Evolutionary conservation across 2,888 invertebrate species (phyloP), one percentile per base, ranked within the genome.

Genomic region (Microchrysa polita): DNA sequence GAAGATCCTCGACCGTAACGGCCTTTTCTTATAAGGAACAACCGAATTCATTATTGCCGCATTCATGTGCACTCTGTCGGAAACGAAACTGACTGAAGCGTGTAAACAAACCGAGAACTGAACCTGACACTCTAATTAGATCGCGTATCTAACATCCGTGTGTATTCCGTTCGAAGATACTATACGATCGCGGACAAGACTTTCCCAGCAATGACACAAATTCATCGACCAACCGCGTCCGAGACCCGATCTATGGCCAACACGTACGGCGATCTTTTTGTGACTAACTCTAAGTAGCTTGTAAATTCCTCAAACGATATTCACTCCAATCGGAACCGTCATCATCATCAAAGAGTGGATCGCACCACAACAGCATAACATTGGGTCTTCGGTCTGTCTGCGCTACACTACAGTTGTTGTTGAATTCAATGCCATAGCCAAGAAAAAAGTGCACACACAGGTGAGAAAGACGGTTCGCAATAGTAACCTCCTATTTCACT

Each of bases 191-290:
- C 34, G 23, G 14, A 16, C 52, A 10, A 52, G 16, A 14, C 52
- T 52, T 16, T 52, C 14, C 14, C 52, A 16, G 5, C 16, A 48
- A 48, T 48, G 14, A 48, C 48, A n/a, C 12, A 48, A 61, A 4
- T 40, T 16, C 12, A 61, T 5, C 22, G 23, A 5, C 10, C 40
- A 34, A 27, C 22, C 23, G 12, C 23, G 12, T 5, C 34, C 34
- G 1, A n/a, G n/a, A 22, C 40, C 52, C 20, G 40, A 69, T 55
- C 55, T 55, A 40, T 69, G 69, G 71, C 57, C 59, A 59, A 73
- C 75, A 73, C 74, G 76, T 63, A 65, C 76, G 73, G 59, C 76
- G 76, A 74, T 74, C 76, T 73, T 76, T 74, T 76, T 73, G 53
- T 74, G 60, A 76, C 76, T 76, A 76, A 74, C 76, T n/a, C n/a